Base-by-base conservation (phyloP, 2,888 invertebrate species). In the Boloria selene region DNA sequence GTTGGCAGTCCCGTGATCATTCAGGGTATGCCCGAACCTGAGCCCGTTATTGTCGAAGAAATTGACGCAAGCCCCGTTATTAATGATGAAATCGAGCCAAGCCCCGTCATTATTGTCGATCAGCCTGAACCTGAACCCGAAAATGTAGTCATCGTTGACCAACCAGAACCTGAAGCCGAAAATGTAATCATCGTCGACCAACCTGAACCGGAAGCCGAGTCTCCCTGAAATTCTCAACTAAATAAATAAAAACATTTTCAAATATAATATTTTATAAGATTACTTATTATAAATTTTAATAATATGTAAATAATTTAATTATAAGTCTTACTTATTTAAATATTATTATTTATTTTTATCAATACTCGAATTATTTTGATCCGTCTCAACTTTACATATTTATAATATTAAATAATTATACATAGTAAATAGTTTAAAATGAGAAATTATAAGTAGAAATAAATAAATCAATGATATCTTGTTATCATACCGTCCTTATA, bases 41-140 rank as follows among this genome's bases (percentile, higher is more conserved):
- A 3, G 16, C 59, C 49, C 4, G 3, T 31, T 7, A n/a, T 13
- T 10, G 17, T 49, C 16, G 44, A n/a, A 22, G 22, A 22, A 3
- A 22, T 22, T 22, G 22, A 22, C 22, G 3, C 22, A 22, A 22
- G 22, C n/a, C 61, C 61, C 47, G 31, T 54, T 16, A 16, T 45
- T 13, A 44, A 54, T 2, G 44, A n/a, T 3, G 18, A 55, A 14
- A 44, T 50, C 14, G 2, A 18, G 2, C 42, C 42, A 5, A 16
- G 13, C 10, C 61, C 61, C 53, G 18, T 54, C 17, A 16, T 45
- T 16, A 45, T 61, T 13, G 18, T 50, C 3, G 45, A 45, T n/a
- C 38, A 16, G 7, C 45, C 31, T 22, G 49, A 75, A 64, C 75
- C 75, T 59, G 76, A 73, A 42, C 26, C 47, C 22, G 22, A 22